These are phyloP conservation scores for Drosophila limbata DNA, from an alignment of 2,888 invertebrate genomes.

Conservation along the genomic window DNA sequence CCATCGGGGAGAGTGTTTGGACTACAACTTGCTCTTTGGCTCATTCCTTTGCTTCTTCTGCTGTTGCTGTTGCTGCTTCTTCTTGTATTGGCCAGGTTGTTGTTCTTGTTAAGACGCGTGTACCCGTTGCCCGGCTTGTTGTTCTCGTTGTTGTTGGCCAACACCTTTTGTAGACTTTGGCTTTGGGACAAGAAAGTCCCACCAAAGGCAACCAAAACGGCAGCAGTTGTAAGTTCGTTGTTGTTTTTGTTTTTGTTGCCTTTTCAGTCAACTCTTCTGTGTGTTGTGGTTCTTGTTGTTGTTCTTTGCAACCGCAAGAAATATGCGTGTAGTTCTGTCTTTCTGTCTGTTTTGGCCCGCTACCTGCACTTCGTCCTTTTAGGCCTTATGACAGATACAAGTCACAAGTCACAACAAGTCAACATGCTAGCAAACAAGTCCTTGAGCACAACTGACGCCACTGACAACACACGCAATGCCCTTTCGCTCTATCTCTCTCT, in stretches of 20 bases:
- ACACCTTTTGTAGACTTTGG: conserved; percentile 78
- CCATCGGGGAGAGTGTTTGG: conserved; percentile 37
- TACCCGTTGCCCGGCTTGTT: conserved; percentile 50
- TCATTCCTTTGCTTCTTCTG: conserved; percentile 9
- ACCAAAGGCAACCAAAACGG: conserved; percentile 58
- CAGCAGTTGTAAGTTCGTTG: conserved; percentile 75
- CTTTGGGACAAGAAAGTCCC: conserved; percentile 71
- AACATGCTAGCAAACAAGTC: conserved; percentile 54
- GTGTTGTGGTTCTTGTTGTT: conserved; percentile 29
- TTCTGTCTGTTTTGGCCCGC: conserved; percentile 42
- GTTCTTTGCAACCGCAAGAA: conserved; percentile 59
- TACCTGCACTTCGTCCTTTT: conserved; percentile 43
- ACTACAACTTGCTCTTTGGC: conserved; percentile 44
- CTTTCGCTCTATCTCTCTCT: conserved; percentile 3
- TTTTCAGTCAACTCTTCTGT: conserved; percentile 29
- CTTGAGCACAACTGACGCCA: conserved; percentile 83
- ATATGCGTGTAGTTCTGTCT: conserved; percentile 60
- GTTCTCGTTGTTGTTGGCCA: conserved; percentile 60
- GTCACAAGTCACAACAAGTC: conserved; percentile 40
- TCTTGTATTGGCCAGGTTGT: conserved; percentile 19
- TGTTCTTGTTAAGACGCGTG: conserved; percentile 57
- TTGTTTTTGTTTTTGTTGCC: conserved; percentile 34
- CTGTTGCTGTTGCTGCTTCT: conserved; percentile 17
- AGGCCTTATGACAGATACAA: conserved; percentile 66
- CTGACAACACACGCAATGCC: conserved; percentile 60